phyloP scores from a whole-genome alignment of 2,797 vertebrate species.

The Synaphobranchus kaupii region DNA sequence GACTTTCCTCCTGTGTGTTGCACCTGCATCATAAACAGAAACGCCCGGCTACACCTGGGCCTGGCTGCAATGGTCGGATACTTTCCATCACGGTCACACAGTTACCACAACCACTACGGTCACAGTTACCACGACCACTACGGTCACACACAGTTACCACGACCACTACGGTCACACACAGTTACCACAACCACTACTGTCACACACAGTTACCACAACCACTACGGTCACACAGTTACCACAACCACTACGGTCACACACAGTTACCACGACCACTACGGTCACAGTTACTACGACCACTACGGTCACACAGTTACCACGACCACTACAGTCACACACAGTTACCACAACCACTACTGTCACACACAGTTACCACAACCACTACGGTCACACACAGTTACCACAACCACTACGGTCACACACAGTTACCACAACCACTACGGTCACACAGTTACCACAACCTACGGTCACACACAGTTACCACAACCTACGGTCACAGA shows the following conservation, averaged over 20 bases:
- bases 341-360: too few species aligned
- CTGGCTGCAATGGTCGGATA: not conserved
- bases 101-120: not conserved
- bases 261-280: too few species aligned
- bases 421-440: not conserved
- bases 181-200: not conserved
- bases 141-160: not conserved
- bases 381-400: too few species aligned
- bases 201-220: not conserved
- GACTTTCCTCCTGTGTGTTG: not conserved
- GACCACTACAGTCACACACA: not conserved
- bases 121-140: not conserved
- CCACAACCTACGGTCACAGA: not conserved
- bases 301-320: not conserved
- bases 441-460: too few species aligned
- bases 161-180: not conserved
- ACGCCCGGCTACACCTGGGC: not conserved
- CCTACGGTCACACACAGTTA: not conserved
- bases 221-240: not conserved
- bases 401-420: too few species aligned
- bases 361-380: not conserved
- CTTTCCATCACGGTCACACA: not conserved
- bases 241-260: not conserved
- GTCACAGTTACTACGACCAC: not conserved
- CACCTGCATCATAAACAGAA: not conserved